phyloP scores from a whole-genome alignment of 2,113 vertebrate species.

The Procavia capensis region DNA sequence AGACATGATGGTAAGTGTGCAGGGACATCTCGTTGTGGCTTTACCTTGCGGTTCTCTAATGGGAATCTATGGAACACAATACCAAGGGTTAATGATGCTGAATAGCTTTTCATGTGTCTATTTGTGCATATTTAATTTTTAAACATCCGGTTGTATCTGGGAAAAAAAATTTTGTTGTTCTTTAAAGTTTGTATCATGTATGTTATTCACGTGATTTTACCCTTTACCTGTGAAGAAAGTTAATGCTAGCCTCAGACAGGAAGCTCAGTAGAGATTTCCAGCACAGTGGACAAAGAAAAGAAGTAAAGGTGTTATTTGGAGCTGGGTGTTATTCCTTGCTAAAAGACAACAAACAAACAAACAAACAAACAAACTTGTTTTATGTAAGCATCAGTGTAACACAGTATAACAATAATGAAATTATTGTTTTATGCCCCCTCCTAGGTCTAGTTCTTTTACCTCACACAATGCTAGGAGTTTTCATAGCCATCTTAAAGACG shows the following conservation, averaged over 20 bases:
- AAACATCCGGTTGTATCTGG: not conserved
- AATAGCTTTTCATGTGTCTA: not conserved
- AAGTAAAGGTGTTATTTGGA: slow-evolving; percentile 65
- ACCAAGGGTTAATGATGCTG: not conserved
- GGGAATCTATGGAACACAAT: not conserved
- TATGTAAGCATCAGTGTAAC: slow-evolving; percentile 47
- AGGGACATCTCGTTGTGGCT: not conserved
- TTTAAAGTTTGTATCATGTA: not conserved
- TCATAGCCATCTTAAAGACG: slow-evolving; percentile 76
- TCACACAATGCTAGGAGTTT: slow-evolving; percentile 58
- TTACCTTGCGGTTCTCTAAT: slow-evolving; percentile 29
- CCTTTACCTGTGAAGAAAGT: slow-evolving; percentile 31
- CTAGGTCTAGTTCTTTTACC: slow-evolving; percentile 55
- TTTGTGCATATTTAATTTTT: not conserved
- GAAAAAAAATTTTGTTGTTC: slow-evolving; percentile 4
- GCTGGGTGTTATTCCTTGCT: slow-evolving; percentile 52
- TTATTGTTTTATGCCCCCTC: slow-evolving; percentile 64
- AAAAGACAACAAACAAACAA: slow-evolving; percentile 52
- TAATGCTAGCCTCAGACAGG: not conserved
- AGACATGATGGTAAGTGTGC: not conserved
- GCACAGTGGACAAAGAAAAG: slow-evolving; percentile 4
- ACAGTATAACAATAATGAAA: slow-evolving; percentile 50
- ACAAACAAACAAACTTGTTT: slow-evolving; percentile 66
- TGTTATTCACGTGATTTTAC: not conserved
- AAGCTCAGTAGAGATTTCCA: slow-evolving; percentile 44